phyloP scores from a whole-genome alignment of 1,140 invertebrate species.

The Cataglyphis hispanica region DNA sequence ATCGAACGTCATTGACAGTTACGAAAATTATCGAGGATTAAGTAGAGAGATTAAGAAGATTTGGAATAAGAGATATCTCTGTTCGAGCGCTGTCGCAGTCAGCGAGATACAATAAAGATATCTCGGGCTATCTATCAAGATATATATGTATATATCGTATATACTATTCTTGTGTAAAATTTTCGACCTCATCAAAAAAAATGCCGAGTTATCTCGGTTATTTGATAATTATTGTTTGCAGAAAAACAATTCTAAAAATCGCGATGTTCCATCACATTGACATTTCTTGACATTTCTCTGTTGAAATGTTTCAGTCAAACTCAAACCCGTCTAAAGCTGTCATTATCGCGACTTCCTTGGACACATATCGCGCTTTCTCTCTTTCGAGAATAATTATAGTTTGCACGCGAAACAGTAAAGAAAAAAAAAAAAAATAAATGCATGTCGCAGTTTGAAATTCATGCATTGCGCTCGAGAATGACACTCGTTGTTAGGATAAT shows the following conservation, averaged over 20 bases:
- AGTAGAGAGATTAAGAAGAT: constrained; percentile 16
- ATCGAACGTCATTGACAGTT: constrained; percentile 43
- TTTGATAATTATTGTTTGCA: neutral
- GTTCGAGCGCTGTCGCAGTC: neutral
- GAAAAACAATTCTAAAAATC: neutral
- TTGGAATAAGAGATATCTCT: constrained; percentile 24
- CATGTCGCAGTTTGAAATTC: neutral
- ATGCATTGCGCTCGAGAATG: neutral
- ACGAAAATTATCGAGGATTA: constrained; percentile 41
- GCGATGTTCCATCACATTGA: neutral
- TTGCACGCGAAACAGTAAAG: neutral
- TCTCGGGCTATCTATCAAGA: neutral
- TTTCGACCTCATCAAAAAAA: neutral
- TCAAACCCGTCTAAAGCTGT: neutral
- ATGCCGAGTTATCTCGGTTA: neutral
- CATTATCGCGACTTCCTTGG: neutral
- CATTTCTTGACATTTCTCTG: neutral
- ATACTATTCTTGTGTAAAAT: constrained; percentile 1
- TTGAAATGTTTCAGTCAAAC: neutral
- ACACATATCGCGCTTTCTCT: neutral
- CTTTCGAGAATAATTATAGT: constrained; percentile 25
- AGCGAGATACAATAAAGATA: constrained; percentile 42
- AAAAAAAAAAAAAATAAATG: no score
- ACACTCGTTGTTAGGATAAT: neutral
- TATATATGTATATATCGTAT: neutral